Conservation (phyloP, 2,113 vertebrate genomes). For the cat (Felis catus) region DNA sequence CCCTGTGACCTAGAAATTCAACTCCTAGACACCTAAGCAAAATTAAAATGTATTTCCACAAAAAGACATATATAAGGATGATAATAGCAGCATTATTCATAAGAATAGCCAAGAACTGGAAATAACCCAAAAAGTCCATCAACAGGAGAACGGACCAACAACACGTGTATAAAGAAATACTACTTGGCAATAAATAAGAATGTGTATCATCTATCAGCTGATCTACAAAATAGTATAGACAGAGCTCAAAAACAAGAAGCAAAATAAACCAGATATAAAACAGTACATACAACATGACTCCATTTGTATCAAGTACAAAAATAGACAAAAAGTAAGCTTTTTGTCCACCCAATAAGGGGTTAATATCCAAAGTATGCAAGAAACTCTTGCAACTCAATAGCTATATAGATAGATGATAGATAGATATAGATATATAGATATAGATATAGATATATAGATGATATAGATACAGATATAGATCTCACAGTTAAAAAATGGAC, state of each 20-base stretch:
- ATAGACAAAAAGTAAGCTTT: not conserved
- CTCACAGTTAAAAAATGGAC: not conserved
- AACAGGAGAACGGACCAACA: not conserved
- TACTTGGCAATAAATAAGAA: not conserved
- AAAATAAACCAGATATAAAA: not conserved
- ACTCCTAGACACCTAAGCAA: not conserved
- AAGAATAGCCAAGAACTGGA: not conserved
- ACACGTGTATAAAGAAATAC: not conserved
- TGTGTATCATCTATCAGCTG: not conserved
- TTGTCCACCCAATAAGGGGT: not conserved
- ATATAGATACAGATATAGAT: no score
- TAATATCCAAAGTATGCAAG: not conserved
- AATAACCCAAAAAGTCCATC: not conserved
- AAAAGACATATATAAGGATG: not conserved
- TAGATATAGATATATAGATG: not conserved
- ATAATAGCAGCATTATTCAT: not conserved
- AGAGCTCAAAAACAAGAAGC: not conserved
- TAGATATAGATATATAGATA: not conserved
- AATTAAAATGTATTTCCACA: constrained; percentile 12
- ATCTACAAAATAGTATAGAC: not conserved
- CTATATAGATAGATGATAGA: not conserved
- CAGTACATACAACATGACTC: not conserved
- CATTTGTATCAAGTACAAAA: not conserved
- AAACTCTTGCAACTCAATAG: not conserved
- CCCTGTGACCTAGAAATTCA: not conserved